Base-by-base conservation (phyloP, 2,888 invertebrate species). In the Eristalis tenax region DNA sequence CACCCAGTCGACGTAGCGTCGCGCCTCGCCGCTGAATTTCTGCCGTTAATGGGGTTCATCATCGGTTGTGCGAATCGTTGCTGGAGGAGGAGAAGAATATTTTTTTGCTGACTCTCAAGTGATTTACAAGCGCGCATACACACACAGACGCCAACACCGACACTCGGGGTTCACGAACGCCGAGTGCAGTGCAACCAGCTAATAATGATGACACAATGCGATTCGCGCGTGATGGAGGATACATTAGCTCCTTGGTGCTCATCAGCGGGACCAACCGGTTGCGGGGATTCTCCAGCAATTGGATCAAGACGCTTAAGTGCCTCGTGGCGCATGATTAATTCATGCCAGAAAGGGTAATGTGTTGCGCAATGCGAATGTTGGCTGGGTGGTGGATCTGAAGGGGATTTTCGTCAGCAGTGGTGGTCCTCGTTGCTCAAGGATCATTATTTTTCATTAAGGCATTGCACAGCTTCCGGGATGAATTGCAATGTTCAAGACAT, bases 121-220 rank as follows among this genome's bases (percentile, higher is more conserved):
- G 73, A 78, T 78, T 78, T 71, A 83, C 78, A 69, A 61, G 65
- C 69, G 57, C 64, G 57, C 73, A 78, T 40, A 57, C 59, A 43
- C 59, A 59, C 23, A 35, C 59, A n/a, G n/a, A n/a, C 26, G 26
- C 26, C 3, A 1, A 26, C 26, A 26, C 26, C 26, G 26, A 2
- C 2, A 4, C 38, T 13, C 50, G 8, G 10, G 32, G 5, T 10
- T n/a, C 23, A 43, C 43, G 35, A 43, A 13, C 32, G 5, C 26
- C 43, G 57, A 73, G 59, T 79, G 66, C 50, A 50, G 43, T 18
- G 66, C 71, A 81, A 22, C 26, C 35, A 78, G 78, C 83, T 78
- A 78, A 83, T 83, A 78, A 83, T 73, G 77, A 83, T 83, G 76
- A 78, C 77, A 83, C 77, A 83, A 77, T 83, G 78, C 75, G 82